Evolutionary conservation across 2,888 invertebrate genomes (phyloP).

Genomic region (Lasioglossum lativentre): DNA sequence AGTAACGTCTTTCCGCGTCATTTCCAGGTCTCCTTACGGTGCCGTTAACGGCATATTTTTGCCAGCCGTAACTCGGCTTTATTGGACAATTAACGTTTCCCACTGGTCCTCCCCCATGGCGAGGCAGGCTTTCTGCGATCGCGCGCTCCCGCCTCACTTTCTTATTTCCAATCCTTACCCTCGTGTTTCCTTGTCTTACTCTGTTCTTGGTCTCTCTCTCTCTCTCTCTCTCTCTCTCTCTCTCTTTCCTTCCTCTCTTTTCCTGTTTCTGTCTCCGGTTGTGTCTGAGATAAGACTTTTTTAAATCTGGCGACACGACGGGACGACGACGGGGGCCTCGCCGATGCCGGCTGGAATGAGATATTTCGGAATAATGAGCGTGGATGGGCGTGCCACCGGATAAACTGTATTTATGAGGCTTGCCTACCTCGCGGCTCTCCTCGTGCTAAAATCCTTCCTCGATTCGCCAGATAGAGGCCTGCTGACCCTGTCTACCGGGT

Average conservation of each 20-base stretch:
- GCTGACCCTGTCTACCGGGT: constrained; percentile 56
- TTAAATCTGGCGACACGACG: constrained; percentile 78
- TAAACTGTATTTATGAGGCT: constrained; percentile 83
- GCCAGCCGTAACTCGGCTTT: constrained; percentile 81
- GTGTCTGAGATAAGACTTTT: constrained; percentile 76
- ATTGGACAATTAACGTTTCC: constrained; percentile 84
- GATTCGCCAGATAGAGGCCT: constrained; percentile 60
- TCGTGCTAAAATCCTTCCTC: constrained; percentile 69
- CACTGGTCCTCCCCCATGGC: constrained; percentile 63
- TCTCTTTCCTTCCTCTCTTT: constrained; percentile 20
- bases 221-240: constrained; percentile 1
- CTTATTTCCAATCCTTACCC: constrained; percentile 52
- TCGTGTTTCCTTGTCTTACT: not conserved
- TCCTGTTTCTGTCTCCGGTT: constrained; percentile 70
- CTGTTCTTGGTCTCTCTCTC: not conserved
- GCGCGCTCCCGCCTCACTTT: constrained; percentile 41
- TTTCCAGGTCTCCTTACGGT: constrained; percentile 78
- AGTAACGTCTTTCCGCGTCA: constrained; percentile 78
- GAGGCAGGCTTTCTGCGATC: constrained; percentile 45
- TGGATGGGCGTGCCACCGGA: constrained; percentile 83
- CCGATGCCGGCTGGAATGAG: constrained; percentile 77
- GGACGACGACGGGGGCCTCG: constrained; percentile 67
- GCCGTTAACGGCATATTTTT: constrained; percentile 78
- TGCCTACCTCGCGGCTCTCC: constrained; percentile 73
- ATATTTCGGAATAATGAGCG: constrained; percentile 84